Evolutionary conservation across 2,797 vertebrate genomes (phyloP).

Genomic region (Sparidentex hasta): DNA sequence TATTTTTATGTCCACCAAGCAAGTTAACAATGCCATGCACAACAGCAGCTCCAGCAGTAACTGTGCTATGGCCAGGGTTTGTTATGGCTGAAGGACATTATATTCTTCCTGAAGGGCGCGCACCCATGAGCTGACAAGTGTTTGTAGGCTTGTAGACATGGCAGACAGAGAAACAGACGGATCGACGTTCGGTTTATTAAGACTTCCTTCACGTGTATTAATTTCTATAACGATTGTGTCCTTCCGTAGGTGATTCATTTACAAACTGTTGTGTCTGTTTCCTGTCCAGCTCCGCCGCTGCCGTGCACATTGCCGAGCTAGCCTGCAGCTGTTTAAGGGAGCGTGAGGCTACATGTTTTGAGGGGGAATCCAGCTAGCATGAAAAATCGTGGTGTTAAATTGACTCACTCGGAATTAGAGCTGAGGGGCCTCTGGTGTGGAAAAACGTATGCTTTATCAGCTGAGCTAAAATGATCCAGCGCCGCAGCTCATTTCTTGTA

Average conservation of each 20-base stretch:
- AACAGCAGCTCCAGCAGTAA: background rate
- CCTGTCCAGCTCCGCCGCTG: constrained; percentile 30
- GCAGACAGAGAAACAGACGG: background rate
- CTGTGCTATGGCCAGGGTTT: background rate
- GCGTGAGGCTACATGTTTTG: constrained; percentile 21
- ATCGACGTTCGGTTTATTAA: constrained; percentile 1
- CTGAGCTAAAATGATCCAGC: constrained; percentile 18
- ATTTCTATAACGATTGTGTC: constrained; percentile 22
- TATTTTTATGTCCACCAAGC: background rate
- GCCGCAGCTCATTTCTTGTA: background rate
- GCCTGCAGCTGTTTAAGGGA: constrained; percentile 41
- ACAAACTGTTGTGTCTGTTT: constrained; percentile 18
- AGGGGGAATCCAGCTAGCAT: constrained; percentile 36
- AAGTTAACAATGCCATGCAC: background rate
- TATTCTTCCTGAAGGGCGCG: background rate
- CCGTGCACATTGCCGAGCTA: constrained; percentile 28
- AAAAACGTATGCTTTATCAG: constrained; percentile 19
- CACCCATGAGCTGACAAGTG: background rate
- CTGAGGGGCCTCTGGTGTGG: constrained; percentile 3
- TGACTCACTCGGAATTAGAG: constrained; percentile 30
- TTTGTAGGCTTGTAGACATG: background rate
- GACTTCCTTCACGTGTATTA: constrained; percentile 23
- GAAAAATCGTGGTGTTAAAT: constrained; percentile 31
- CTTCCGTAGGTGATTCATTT: constrained; percentile 31
- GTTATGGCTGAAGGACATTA: background rate